Evolutionary conservation across 2,797 vertebrate genomes (phyloP).

Genomic region (Phataginus tricuspis): DNA sequence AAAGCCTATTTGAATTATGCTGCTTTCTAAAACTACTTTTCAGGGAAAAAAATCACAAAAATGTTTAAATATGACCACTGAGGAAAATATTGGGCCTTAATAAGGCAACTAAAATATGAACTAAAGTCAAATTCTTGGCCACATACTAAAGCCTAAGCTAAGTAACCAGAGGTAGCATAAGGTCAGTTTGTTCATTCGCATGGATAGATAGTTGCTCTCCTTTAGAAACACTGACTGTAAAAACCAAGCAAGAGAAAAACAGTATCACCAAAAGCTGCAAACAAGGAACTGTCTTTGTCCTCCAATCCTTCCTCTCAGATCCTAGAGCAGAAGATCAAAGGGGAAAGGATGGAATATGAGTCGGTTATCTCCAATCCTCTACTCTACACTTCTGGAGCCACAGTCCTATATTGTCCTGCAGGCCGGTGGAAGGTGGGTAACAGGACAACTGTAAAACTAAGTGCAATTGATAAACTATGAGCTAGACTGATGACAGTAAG

Average conservation of each 20-base stretch:
- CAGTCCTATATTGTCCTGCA: neutral
- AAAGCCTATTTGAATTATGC: neutral
- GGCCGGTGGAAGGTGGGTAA: neutral
- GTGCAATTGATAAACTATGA: neutral
- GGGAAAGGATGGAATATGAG: too few relatives aligned
- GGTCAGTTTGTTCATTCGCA: neutral
- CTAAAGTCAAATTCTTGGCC: neutral
- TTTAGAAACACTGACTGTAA: neutral
- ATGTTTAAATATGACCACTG: neutral
- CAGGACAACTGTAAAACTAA: neutral
- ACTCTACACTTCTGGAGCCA: neutral
- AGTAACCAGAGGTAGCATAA: neutral
- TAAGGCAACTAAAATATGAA: neutral
- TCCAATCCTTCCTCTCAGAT: neutral
- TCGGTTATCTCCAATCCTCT: neutral
- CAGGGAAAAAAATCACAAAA: neutral
- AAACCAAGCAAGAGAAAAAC: neutral
- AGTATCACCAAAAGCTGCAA: neutral
- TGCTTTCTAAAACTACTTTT: neutral
- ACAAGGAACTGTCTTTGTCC: neutral
- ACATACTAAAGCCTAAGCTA: neutral
- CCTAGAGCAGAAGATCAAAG: neutral
- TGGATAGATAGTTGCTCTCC: neutral
- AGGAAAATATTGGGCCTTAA: neutral
- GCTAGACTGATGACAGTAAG: neutral